Percentiles rank a stretch among this genome's conserved stretches.
phyloP scores from a whole-genome alignment of 2,797 vertebrate species.

The Columba guinea region DNA sequence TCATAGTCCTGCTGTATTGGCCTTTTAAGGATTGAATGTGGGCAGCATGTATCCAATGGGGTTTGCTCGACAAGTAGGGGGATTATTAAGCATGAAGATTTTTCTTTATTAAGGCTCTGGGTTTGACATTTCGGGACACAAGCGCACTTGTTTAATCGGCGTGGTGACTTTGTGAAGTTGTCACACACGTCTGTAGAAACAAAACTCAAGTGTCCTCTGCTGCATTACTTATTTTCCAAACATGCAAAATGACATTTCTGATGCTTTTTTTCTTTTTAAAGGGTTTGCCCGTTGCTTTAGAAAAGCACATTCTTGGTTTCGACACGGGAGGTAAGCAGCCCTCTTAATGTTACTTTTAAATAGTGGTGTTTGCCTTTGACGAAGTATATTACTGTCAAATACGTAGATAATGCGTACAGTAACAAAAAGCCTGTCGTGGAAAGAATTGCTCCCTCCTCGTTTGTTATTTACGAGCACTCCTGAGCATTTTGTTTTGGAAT shows the following conservation, averaged over 20 bases:
- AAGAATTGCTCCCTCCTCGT: slow-evolving; percentile 25
- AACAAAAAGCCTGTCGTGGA: not conserved
- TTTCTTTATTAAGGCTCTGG: not conserved
- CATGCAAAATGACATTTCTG: not conserved
- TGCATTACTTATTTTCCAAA: not conserved
- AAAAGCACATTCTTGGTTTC: slow-evolving; percentile 94
- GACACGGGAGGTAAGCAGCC: slow-evolving; percentile 93
- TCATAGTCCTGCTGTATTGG: not conserved
- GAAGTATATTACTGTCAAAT: not conserved
- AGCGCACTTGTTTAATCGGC: accelerated
- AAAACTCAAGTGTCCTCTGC: not conserved
- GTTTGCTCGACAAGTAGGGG: not conserved
- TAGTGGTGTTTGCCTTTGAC: not conserved
- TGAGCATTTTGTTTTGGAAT: not conserved
- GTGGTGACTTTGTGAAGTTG: accelerated
- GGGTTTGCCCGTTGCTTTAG: slow-evolving; percentile 93
- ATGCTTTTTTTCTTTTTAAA: slow-evolving; percentile 55
- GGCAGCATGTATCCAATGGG: not conserved
- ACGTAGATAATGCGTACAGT: not conserved
- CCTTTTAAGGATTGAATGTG: slow-evolving; percentile 58
- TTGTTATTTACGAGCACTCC: not conserved
- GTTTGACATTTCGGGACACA: not conserved
- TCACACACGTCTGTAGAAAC: accelerated
- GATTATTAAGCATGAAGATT: not conserved
- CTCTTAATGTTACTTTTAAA: not conserved